Evolutionary conservation across 2,888 invertebrate species (phyloP).

Genomic region (Argyresthia albistria): DNA sequence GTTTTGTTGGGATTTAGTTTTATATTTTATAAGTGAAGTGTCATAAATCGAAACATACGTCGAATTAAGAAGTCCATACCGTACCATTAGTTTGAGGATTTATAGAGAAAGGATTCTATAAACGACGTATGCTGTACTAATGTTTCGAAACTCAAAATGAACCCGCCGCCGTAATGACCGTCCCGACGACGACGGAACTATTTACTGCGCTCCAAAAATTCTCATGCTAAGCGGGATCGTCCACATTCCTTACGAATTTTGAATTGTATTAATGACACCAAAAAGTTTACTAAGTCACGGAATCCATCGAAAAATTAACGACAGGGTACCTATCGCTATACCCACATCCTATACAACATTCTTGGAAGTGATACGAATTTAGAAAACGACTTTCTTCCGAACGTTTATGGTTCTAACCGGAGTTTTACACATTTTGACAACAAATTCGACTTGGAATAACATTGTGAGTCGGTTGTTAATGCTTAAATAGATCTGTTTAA

Average conservation of each 20-base stretch:
- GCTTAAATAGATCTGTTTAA: constrained; percentile 39
- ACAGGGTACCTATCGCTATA: constrained; percentile 34
- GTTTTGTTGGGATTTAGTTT: no score
- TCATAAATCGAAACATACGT: no score
- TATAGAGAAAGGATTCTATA: constrained; percentile 35
- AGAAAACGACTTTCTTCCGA: constrained; percentile 35
- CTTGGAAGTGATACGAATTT: constrained; percentile 45
- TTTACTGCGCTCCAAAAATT: constrained; percentile 46
- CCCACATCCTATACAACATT: constrained; percentile 36
- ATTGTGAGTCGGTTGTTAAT: constrained; percentile 43
- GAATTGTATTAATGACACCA: constrained; percentile 48
- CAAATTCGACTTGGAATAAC: constrained; percentile 33
- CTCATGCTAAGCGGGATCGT: constrained; percentile 36
- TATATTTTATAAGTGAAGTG: no score
- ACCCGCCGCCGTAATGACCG: constrained; percentile 48
- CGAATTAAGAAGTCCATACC: no score
- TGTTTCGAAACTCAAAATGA: constrained; percentile 44
- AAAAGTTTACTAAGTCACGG: constrained; percentile 45
- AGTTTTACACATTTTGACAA: constrained; percentile 47
- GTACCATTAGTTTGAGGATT: no score
- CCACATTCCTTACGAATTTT: constrained; percentile 43
- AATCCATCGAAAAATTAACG: constrained; percentile 44
- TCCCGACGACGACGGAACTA: constrained; percentile 19
- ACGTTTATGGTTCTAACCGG: constrained; percentile 15
- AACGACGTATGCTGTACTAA: constrained; percentile 31